Percentiles rank a stretch among this genome's conserved stretches.
Conservation (phyloP, 2,888 invertebrate genomes). For the Zygothrica quintamaculata region DNA sequence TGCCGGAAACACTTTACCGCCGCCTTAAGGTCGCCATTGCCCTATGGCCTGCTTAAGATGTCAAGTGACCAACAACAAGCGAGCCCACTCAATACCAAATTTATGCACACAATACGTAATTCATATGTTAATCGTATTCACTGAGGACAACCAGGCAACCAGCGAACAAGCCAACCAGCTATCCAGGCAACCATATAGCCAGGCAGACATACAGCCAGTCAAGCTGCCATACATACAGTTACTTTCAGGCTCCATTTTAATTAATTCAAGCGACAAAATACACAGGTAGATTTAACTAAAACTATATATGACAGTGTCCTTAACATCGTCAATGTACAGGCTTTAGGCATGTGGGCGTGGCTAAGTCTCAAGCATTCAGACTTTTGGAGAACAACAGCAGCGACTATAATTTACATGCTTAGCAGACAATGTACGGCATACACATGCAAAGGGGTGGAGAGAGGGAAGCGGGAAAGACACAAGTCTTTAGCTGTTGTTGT, state of each 20-base stretch:
- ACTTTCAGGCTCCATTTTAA: constrained; percentile 57
- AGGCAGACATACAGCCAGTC: constrained; percentile 7
- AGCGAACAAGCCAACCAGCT: constrained; percentile 15
- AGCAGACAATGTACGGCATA: constrained; percentile 56
- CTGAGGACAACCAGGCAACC: constrained; percentile 17
- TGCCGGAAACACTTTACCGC: constrained; percentile 66
- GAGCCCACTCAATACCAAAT: constrained; percentile 67
- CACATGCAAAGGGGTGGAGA: constrained; percentile 4
- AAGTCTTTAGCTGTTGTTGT: constrained; percentile 62
- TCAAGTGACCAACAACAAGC: constrained; percentile 66
- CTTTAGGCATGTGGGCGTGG: constrained; percentile 24
- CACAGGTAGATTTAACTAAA: constrained; percentile 43
- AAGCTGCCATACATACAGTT: constrained; percentile 13
- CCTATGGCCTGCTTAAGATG: constrained; percentile 64
- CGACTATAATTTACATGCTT: constrained; percentile 70
- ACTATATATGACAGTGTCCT: background rate
- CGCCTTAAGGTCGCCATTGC: constrained; percentile 69
- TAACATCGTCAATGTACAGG: too few relatives aligned
- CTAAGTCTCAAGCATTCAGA: constrained; percentile 56
- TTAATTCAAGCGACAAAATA: constrained; percentile 69
- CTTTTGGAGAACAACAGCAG: constrained; percentile 33
- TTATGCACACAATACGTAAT: constrained; percentile 78
- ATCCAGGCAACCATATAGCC: background rate
- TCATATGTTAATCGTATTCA: constrained; percentile 76
- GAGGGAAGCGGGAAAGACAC: constrained; percentile 21